phyloP scores from a whole-genome alignment of 1,140 invertebrate species.

The Vanessa tameamea region DNA sequence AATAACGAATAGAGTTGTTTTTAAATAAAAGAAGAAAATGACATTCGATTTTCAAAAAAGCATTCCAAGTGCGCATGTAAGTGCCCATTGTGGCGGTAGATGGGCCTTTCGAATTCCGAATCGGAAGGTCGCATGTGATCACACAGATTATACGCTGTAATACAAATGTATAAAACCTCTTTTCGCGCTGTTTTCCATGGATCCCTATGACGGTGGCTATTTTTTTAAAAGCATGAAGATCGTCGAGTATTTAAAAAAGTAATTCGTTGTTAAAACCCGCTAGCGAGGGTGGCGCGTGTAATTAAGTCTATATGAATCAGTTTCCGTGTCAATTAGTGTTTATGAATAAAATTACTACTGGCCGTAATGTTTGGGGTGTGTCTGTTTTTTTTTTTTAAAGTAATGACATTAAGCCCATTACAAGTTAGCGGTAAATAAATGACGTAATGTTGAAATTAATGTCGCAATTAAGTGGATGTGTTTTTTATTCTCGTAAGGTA shows the following conservation, averaged over 20 bases:
- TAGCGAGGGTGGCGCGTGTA: slow-evolving; percentile 46
- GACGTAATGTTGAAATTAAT: slow-evolving; percentile 31
- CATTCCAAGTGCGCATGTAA: slow-evolving; percentile 71
- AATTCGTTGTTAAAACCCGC: slow-evolving; percentile 41
- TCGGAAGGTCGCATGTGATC: slow-evolving; percentile 41
- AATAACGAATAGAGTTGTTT: slow-evolving; percentile 34
- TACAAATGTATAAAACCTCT: slow-evolving; percentile 40
- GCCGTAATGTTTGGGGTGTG: slow-evolving; percentile 43
- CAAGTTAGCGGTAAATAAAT: slow-evolving; percentile 40
- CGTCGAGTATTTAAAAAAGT: slow-evolving; percentile 41
- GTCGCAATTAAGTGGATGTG: slow-evolving; percentile 31
- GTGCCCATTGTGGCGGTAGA: slow-evolving; percentile 77
- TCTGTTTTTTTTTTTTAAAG: slow-evolving; percentile 36
- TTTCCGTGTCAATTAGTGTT: slow-evolving; percentile 54
- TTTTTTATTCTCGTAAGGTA: slow-evolving; percentile 10
- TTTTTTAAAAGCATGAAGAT: slow-evolving; percentile 46
- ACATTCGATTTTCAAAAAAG: slow-evolving; percentile 70
- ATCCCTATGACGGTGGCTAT: slow-evolving; percentile 39
- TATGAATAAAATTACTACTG: slow-evolving; percentile 53
- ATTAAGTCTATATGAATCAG: slow-evolving; percentile 58
- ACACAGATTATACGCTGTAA: slow-evolving; percentile 33
- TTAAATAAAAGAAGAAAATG: slow-evolving; percentile 28
- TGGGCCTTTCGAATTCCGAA: slow-evolving; percentile 61
- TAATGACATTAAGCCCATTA: slow-evolving; percentile 41
- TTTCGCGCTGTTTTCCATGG: slow-evolving; percentile 41